Evolutionary conservation across 1,140 invertebrate species (phyloP), one percentile per base, ranked within the genome.

Genomic region (Cydia fagiglandana): DNA sequence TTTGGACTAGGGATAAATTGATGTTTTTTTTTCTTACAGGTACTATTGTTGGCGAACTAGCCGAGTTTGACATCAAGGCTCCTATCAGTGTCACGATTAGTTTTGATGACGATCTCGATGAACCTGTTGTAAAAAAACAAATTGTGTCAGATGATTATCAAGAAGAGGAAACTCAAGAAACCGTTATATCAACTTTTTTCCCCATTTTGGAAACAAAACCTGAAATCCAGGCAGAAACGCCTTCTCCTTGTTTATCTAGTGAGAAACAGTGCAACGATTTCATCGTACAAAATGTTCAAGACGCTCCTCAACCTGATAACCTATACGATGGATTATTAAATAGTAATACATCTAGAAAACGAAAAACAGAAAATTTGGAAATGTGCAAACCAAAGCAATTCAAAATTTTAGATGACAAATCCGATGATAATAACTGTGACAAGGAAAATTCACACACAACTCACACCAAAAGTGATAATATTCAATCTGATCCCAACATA

Each of bases 21-120:
- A 41, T 10, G 38, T 9, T 41, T 41, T 41, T 41, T 68, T 68
- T 30, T 70, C 9, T 61, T 70, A 10, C 66, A 70, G 66, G 66
- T 70, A 41, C 7, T 38, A 70, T 41, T 70, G 30, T 70, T 24
- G 10, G 34, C 5, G 30, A 70, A 41, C n/a, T 70, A 17, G 66
- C 66, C 7, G 38, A 34, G 13, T 70, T 70, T 70, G 66, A 70
- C 24, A 38, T 70, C 17, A 41, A 41, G 7, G 66, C 66, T 17
- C 28, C 28, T 7, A 41, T 70, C 10, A 38, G 34, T 38, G 4
- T 70, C 34, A 38, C 66, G 9, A 70, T 70, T 15, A 38, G 7
- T 13, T 70, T 45, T 38, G 66, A 70, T 38, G 66, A 70, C 9
- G 34, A 38, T 12, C 1, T 5, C 17, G 34, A 41, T 38, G 66